These are phyloP conservation scores for Calvadosia cruxmelitensis DNA, from an alignment of 30 jellyfish, hydroid and myxozoan species.

Conservation along the genomic window DNA sequence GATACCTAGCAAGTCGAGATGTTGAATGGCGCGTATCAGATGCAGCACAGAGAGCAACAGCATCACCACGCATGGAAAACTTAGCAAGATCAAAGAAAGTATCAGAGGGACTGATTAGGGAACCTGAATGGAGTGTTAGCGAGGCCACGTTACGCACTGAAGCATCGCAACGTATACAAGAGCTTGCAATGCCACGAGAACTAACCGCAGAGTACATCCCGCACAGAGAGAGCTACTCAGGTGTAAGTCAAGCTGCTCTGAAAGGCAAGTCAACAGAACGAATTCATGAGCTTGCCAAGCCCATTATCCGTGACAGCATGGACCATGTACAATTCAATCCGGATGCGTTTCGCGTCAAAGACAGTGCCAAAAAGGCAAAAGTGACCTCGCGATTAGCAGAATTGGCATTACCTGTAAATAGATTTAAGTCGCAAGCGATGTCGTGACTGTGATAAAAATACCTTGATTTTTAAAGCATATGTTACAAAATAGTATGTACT, in stretches of 20 bases:
- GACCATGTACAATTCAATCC: slow-evolving; percentile 94
- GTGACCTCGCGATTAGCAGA: slow-evolving; percentile 58
- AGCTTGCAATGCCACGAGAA: slow-evolving; percentile 59
- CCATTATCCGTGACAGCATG: slow-evolving; percentile 75
- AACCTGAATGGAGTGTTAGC: slow-evolving; percentile 60
- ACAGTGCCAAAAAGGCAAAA: slow-evolving; percentile 50
- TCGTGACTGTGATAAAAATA: not conserved
- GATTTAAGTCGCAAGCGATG: slow-evolving; percentile 6
- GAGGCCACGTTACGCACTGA: slow-evolving; percentile 31
- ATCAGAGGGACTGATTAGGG: slow-evolving; percentile 42
- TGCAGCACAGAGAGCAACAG: slow-evolving; percentile 34
- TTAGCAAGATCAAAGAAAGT: slow-evolving; percentile 73
- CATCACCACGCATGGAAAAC: slow-evolving; percentile 41
- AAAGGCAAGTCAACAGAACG: slow-evolving; percentile 48
- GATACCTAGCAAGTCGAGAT: slow-evolving; percentile 50
- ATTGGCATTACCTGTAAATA: slow-evolving; percentile 48
- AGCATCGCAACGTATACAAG: slow-evolving; percentile 55
- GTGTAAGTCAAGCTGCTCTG: slow-evolving; percentile 49
- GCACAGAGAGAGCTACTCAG: slow-evolving; percentile 74
- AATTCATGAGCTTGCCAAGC: slow-evolving; percentile 42
- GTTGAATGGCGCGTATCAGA: slow-evolving; percentile 84
- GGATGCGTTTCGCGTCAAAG: slow-evolving; percentile 69
- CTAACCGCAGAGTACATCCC: slow-evolving; percentile 58
- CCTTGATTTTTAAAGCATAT: not conserved
- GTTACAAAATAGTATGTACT: no score